Evolutionary conservation across 2,888 invertebrate species (phyloP), one percentile per base, ranked within the genome.

Genomic region (Sarcophaga variegata): DNA sequence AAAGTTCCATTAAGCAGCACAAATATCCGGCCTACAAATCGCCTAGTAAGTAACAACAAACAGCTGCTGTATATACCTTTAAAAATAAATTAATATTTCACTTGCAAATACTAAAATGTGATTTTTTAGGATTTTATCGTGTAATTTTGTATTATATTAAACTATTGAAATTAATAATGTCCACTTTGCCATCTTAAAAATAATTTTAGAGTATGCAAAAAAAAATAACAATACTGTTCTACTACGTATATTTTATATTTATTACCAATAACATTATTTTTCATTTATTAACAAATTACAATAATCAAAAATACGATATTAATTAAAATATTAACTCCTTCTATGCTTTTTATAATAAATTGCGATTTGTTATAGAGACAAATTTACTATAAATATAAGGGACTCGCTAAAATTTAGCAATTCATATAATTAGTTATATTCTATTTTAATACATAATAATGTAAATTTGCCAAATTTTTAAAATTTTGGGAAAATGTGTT

Each of bases 141-240:
- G 45, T 72, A 70, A 76, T 81, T 81, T 75, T 81, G 69, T 81
- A 81, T 81, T 11, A 81, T 81, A 81, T 75, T 75, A 74, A 75
- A 75, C 45, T 80, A 64, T 71, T 81, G 25, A 67, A 37, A 54
- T 66, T 47, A 67, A 4, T 54, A 62, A 49, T 49, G 62, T n/a
- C 71, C 37, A 54, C 25, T 64, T 71, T 47, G 60, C 27, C 27
- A 63, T 14, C 54, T 54, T 54, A 17, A 17, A 54, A 54, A 54
- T 54, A 49, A n/a, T 75, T 49, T 75, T 49, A 49, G 17, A 47
- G 10, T 64, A 49, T 64, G 22, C 75, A 63, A 10, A 64, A 64
- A 2, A 17, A 25, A 37, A 37, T 37, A 37, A 37, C 8, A 37
- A 37, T 10, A 37, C 37, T 37, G 37, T 8, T 37, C 37, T 37